Conservation (phyloP, 2,113 vertebrate genomes). For the Crypturellus undulatus region DNA sequence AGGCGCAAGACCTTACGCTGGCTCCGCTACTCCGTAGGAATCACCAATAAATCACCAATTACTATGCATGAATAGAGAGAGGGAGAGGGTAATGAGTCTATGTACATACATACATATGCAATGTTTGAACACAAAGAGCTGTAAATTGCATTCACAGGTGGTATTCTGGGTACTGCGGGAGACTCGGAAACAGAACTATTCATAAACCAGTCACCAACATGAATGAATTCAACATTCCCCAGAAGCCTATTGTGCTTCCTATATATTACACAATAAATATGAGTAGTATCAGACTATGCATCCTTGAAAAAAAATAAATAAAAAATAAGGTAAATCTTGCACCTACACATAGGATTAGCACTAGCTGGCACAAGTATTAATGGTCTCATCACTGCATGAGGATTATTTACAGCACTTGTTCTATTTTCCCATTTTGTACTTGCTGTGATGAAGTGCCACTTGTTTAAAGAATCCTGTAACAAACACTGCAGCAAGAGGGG, state of each 20-base stretch:
- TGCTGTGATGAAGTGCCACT: conserved; percentile 69
- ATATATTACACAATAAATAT: conserved; percentile 71
- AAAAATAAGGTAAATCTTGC: conserved; percentile 66
- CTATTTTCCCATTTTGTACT: conserved; percentile 69
- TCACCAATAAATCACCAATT: conserved; percentile 61
- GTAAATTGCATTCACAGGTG: conserved; percentile 72
- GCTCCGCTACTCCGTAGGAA: conserved; percentile 48
- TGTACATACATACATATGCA: conserved; percentile 70
- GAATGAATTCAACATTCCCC: conserved; percentile 64
- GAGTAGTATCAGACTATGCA: conserved; percentile 61
- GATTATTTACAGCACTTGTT: conserved; percentile 75
- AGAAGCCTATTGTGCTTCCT: conserved; percentile 69
- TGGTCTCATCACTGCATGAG: conserved; percentile 56
- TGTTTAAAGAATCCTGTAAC: conserved; percentile 64
- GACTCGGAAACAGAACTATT: conserved; percentile 66
- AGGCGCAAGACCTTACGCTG: not conserved
- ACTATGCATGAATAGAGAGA: conserved; percentile 62
- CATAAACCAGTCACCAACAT: conserved; percentile 61
- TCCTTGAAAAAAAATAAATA: conserved; percentile 19
- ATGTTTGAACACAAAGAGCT: conserved; percentile 68
- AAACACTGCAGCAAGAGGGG: conserved; percentile 46
- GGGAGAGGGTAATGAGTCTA: conserved; percentile 62
- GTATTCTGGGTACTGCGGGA: conserved; percentile 55
- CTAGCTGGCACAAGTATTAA: conserved; percentile 68
- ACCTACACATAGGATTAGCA: conserved; percentile 58